A percentile compares a stretch with the other conserved stretches of the same genome.
phyloP scores from a whole-genome alignment of 1,140 invertebrate genomes.

The Drosophila parvula region DNA sequence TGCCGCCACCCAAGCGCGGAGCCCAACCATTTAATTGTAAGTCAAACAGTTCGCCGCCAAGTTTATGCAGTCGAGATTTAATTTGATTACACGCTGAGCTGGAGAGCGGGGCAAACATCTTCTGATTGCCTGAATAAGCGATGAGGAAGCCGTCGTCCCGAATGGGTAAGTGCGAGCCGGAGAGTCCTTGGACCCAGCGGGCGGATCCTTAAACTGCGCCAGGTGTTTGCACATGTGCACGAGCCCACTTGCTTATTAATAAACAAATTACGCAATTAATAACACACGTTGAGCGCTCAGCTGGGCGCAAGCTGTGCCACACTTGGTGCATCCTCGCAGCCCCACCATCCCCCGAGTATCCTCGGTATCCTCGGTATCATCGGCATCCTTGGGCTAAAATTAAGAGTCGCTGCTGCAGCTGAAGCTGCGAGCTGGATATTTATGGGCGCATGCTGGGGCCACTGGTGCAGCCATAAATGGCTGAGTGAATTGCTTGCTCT shows the following conservation, averaged over 20 bases:
- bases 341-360: background rate
- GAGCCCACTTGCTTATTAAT: constrained; percentile 65
- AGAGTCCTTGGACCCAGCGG: constrained; percentile 9
- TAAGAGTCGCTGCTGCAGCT: constrained; percentile 16
- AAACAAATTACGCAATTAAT: constrained; percentile 80
- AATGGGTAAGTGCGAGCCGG: constrained; percentile 1
- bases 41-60: constrained; percentile 59
- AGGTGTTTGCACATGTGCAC: constrained; percentile 28
- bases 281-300: constrained; percentile 74
- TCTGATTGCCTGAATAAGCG: constrained; percentile 52
- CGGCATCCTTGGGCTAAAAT: constrained; percentile 22
- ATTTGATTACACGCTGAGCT: constrained; percentile 61
- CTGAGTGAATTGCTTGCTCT: constrained; percentile 56
- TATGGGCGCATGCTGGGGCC: constrained; percentile 44
- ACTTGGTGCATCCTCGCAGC: constrained; percentile 43
- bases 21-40: constrained; percentile 64
- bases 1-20: constrained; percentile 12
- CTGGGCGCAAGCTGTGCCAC: constrained; percentile 67
- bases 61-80: constrained; percentile 52
- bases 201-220: background rate
- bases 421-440: constrained; percentile 31
- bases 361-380: background rate
- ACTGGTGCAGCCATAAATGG: constrained; percentile 66
- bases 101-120: constrained; percentile 38
- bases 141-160: constrained; percentile 15